Evolutionary conservation across 2,113 vertebrate genomes (phyloP), one percentile per base, ranked within the genome.

Genomic region (Siniperca knerii): DNA sequence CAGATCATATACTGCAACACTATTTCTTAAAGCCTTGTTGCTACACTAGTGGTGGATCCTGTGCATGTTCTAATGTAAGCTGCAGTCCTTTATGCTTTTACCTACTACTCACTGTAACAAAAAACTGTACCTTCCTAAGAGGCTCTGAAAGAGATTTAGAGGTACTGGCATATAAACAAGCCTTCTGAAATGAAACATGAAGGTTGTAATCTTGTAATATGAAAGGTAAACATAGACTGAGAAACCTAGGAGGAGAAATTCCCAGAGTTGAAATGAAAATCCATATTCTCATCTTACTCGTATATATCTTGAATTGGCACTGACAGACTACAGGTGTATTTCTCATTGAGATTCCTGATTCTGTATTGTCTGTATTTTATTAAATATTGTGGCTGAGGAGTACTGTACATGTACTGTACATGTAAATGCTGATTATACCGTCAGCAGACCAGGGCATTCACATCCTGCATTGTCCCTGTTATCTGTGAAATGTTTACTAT

Each of bases 401-500:
- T 33, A 81, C 48, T 81, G 44, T n/a, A 68, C 33, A 52, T 69
- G 21, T 20, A 23, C 25, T 33, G 23, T n/a, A n/a, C 35, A 75
- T 50, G 1, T 11, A 9, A 50, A 20, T 48, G 10, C 21, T 85
- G 29, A 46, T 21, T 21, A 20, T 9, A 25, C 4, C 0, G 4
- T 69, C 72, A 57, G 35, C 25, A 10, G 35, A 66, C 7, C 4
- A 1, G 25, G 4, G 8, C 23, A 40, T 70, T 50, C 35, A 52
- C 20, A 29, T 44, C 50, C 16, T 35, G 42, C 25, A 55, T 33
- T 44, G 37, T 72, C 50, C 18, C 6, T 1, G 0, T 23, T 40
- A 54, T 65, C 52, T 86, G 77, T 69, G 29, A 80, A 58, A 77
- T 48, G 42, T 74, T 85, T 72, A 29, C 44, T 68, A 21, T 73